Base-by-base conservation (phyloP, 2,797 vertebrate genomes). In the Psittacula derbiana region DNA sequence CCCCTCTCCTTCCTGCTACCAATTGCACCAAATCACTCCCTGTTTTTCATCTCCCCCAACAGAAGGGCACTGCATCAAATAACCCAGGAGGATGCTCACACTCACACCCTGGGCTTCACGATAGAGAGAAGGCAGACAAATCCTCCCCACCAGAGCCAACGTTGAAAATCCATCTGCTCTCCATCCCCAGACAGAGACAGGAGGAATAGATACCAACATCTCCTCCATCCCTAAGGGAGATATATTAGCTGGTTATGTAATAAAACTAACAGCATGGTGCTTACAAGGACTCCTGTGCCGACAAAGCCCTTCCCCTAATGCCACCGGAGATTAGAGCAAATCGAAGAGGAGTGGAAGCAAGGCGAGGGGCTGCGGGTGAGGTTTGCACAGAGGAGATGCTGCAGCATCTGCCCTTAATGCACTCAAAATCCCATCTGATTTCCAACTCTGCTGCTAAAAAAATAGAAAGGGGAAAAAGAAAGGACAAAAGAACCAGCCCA, bases 391-490 rank as follows among this genome's bases (percentile, higher is more conserved):
- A 88, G 67, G 44, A 47, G 66, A 87, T 10, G 79, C 87, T 80
- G 87, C 92, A 66, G 92, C 3, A 57, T 88, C 90, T 92, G 80
- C 75, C 76, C 47, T 94, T 95, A 95, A 95, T 92, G 91, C 88
- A 76, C 65, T 74, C 69, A 40, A 74, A 58, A 73, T 78, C 80
- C 72, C 93, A 93, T 46, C 80, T 82, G 73, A 92, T 66, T 87
- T 73, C 67, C 57, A 86, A 52, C n/a, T 75, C n/a, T 13, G 66
- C 40, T 66, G 73, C 43, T 66, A 46, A 16, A 8, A 11, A 36
- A 16, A 17, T 5, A 44, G 7, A 12, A 27, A 14, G 7, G 3
- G 8, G 5, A 1, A 8, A 6, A 11, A 8, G 4, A 1, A 2
- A 14, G 25, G 16, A 24, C 11, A 21, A 27, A 19, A 7, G 11